Evolutionary conservation across 2,888 invertebrate genomes (phyloP).

Genomic region (Xylocampa areola): DNA sequence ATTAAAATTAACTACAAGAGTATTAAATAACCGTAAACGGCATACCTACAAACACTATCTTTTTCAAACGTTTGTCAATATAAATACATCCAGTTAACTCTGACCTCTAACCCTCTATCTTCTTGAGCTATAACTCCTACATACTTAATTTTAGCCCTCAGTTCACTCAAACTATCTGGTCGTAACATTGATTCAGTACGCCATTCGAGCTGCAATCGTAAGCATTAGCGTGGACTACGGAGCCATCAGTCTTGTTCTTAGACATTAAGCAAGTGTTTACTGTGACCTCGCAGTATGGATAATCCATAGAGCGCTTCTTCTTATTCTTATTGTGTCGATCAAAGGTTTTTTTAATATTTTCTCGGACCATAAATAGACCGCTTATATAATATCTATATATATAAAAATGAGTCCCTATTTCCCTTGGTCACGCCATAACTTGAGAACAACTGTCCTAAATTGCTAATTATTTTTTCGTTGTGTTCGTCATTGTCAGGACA

Average conservation of each 20-base stretch:
- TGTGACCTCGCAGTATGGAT: conserved; percentile 11
- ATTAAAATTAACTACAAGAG: no score
- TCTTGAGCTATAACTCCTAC: conserved; percentile 38
- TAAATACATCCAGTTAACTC: conserved; percentile 13
- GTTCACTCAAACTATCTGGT: conserved; percentile 51
- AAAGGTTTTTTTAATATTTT: no score
- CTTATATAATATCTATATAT: no score
- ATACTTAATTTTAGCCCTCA: conserved; percentile 50
- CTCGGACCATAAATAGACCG: no score
- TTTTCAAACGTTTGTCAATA: conserved; percentile 8
- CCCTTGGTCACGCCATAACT: no score
- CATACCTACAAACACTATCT: no score
- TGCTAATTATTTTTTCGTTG: no score
- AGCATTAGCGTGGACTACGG: conserved; percentile 44
- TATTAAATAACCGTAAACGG: no score
- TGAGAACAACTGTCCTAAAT: no score
- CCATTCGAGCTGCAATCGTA: conserved; percentile 55
- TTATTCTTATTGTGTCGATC: no score
- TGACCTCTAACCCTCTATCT: conserved; percentile 20
- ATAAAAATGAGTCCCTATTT: no score
- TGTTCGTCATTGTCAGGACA: no score
- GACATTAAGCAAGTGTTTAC: conserved; percentile 46
- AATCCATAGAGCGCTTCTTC: conserved; percentile 28
- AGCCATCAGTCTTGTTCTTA: conserved; percentile 45
- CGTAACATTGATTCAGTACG: conserved; percentile 53